phyloP scores from a whole-genome alignment of 2,113 vertebrate genomes.

The Platycercus adscitus region DNA sequence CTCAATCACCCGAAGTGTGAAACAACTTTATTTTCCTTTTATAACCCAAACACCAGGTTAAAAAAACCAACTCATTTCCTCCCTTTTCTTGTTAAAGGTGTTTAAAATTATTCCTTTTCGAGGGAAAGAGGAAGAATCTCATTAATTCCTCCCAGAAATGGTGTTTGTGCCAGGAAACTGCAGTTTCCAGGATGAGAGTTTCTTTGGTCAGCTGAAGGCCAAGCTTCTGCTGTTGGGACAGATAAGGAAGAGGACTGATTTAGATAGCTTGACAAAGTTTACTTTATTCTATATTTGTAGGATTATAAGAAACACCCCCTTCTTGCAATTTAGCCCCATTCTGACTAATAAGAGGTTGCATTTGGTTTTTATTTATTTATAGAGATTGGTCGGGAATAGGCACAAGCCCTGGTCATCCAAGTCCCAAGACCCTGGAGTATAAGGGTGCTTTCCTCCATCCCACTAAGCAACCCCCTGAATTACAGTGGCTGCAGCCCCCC shows the following conservation, averaged over 20 bases:
- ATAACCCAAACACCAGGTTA: neutral
- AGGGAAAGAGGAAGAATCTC: constrained; percentile 38
- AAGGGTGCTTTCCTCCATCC: neutral
- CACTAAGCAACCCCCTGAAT: accelerated
- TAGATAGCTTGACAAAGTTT: neutral
- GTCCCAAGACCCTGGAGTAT: neutral
- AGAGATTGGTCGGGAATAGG: neutral
- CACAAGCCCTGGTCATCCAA: neutral
- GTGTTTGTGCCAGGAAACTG: neutral
- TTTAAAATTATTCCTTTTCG: constrained; percentile 30
- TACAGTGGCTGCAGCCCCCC: neutral
- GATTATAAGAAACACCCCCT: neutral
- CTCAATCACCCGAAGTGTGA: neutral
- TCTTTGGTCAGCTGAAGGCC: neutral
- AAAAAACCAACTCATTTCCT: neutral
- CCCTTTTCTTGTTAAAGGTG: constrained; percentile 31
- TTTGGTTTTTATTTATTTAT: neutral
- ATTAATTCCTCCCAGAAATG: constrained; percentile 39
- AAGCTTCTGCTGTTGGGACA: neutral
- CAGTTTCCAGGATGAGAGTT: neutral
- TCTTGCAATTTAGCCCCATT: neutral
- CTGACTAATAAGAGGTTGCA: neutral
- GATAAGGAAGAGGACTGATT: neutral
- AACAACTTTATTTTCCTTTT: constrained; percentile 6
- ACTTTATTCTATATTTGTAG: neutral